These are phyloP conservation scores for Nasonia giraulti DNA, from an alignment of 1,140 invertebrate genomes.

Conservation along the genomic window DNA sequence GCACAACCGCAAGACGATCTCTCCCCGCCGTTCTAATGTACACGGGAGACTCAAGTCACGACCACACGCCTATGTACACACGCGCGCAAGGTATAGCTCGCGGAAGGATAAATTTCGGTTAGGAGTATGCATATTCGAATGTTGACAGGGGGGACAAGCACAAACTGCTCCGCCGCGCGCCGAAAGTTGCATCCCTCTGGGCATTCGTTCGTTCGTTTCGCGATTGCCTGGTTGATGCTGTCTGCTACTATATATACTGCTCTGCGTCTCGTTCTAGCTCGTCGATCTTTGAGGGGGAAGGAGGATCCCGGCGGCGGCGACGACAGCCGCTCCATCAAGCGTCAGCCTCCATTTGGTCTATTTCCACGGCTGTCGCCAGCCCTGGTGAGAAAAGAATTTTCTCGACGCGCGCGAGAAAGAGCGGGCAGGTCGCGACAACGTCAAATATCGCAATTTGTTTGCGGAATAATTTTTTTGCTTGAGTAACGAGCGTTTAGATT, in stretches of 20 bases:
- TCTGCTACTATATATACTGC: too few species aligned
- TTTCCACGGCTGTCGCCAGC: not conserved
- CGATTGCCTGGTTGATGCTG: not conserved
- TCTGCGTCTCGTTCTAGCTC: not conserved
- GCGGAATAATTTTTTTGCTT: not conserved
- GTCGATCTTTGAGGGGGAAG: not conserved
- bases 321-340: not conserved
- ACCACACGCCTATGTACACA: not conserved
- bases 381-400: not conserved
- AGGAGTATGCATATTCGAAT: conserved; percentile 39
- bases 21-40: not conserved
- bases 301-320: not conserved
- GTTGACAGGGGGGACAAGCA: conserved; percentile 31
- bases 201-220: not conserved
- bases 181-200: not conserved
- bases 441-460: not conserved
- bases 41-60: not conserved
- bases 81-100: not conserved
- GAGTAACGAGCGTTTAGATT: too few species aligned
- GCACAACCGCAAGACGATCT: not conserved
- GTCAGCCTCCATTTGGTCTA: not conserved
- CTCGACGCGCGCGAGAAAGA: not conserved
- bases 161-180: not conserved
- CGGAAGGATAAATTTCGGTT: conserved; percentile 43
- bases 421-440: too few species aligned